These are phyloP conservation scores for Maconellicoccus hirsutus DNA, from an alignment of 1,140 invertebrate genomes.

Conservation along the genomic window DNA sequence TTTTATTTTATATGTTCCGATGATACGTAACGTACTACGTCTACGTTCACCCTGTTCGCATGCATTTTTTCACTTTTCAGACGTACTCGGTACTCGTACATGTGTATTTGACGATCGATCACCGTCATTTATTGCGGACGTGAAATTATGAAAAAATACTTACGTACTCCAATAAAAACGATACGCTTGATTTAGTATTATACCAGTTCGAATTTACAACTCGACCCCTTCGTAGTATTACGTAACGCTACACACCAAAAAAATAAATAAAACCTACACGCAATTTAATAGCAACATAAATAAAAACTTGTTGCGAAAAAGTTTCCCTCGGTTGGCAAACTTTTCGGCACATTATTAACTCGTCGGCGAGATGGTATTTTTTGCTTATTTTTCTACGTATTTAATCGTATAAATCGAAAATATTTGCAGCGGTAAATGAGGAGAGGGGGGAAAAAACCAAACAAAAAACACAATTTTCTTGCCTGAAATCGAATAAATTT, in stretches of 20 bases:
- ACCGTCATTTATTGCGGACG: not conserved
- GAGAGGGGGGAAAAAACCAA: too few species aligned
- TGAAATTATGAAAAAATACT: not conserved
- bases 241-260: not conserved
- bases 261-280: not conserved
- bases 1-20: too few species aligned
- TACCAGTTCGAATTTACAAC: not conserved
- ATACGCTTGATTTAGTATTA: not conserved
- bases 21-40: too few species aligned
- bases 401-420: not conserved
- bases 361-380: not conserved
- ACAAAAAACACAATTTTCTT: too few species aligned
- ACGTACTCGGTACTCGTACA: too few species aligned
- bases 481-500: too few species aligned
- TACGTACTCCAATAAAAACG: not conserved
- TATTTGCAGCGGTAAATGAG: not conserved
- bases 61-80: too few species aligned
- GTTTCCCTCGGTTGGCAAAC: not conserved
- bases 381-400: not conserved
- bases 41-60: too few species aligned
- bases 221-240: not conserved
- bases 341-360: slow-evolving; percentile 4
- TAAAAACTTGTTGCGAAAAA: slow-evolving; percentile 9
- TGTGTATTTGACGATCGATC: too few species aligned
- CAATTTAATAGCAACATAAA: slow-evolving; percentile 9